Evolutionary conservation across 2,797 vertebrate genomes (phyloP).

Genomic region (Falco cherrug): DNA sequence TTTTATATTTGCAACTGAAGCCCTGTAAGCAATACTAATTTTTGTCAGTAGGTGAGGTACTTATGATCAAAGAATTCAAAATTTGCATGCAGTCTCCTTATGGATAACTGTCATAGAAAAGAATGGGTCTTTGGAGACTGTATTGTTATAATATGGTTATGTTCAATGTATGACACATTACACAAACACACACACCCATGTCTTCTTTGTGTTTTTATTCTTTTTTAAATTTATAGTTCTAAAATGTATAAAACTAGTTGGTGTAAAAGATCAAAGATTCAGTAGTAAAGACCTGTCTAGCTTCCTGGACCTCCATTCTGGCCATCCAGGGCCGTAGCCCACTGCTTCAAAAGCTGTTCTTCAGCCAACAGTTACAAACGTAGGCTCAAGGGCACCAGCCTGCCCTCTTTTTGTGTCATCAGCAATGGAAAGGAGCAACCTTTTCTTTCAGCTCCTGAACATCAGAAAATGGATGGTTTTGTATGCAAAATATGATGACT

Average conservation of each 20-base stretch:
- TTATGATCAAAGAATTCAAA: background rate
- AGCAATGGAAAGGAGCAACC: background rate
- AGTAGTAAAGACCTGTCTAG: background rate
- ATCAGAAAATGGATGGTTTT: background rate
- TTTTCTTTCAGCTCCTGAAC: background rate
- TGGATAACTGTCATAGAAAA: background rate
- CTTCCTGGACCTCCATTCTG: background rate
- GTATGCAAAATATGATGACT: background rate
- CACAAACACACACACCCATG: too few species aligned
- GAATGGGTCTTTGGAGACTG: background rate
- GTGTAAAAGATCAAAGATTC: background rate
- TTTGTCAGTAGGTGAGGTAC: background rate
- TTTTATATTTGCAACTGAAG: background rate
- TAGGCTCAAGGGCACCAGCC: background rate
- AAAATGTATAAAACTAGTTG: background rate
- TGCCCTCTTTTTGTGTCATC: background rate
- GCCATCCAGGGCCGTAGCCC: fast-evolving
- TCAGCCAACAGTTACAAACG: background rate
- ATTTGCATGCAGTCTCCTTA: background rate
- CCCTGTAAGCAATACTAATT: background rate
- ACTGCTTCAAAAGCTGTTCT: background rate
- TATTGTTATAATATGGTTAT: background rate
- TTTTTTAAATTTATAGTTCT: background rate
- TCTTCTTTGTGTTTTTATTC: background rate
- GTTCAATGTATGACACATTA: background rate